Evolutionary conservation across 1,140 invertebrate species (phyloP), one percentile per base, ranked within the genome.

Genomic region (Lepidurus couesii): DNA sequence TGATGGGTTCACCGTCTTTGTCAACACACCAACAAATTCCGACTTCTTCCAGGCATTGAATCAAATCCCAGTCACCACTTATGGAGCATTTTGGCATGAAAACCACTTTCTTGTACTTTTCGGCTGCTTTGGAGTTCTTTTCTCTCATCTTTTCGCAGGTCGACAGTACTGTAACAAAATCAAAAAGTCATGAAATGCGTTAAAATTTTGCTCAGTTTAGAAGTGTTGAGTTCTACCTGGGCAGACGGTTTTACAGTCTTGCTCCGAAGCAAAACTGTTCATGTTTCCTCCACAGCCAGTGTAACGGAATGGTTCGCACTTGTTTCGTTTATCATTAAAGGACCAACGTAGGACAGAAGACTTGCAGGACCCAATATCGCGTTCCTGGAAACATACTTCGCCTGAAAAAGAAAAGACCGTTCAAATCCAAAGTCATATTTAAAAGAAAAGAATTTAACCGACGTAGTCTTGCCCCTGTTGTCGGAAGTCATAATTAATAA

Each of bases 1-100:
- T 92, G 0, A 94, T 84, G 0, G 92, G 91, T 80, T 92, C 91
- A 1, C 93, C 93, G 81, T 91, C 89, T 13, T 89, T 89, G 80
- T 91, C 91, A 0, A 94, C 93, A 84, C 93, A 95, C 93, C 93
- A 95, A 83, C 93, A 95, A 0, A 95, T 90, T 7, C 89, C 90
- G 79, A 93, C 89, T 81, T 92, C 90, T 75, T 91, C 90, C 82
- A 95, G 87, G 84, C 93, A 95, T 83, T 95, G 93, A 3, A 94
- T 88, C 0, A 91, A 85, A 80, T 92, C 90, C 93, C 93, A 95
- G 73, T 88, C 89, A 0, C 93, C 93, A 4, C 86, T 90, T 44
- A 88, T 86, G 11, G 87, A 85, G 82, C 93, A 95, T 76, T 89
- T 88, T 0, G 92, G 92, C 73, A 89, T 86, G 84, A 92, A 92